phyloP scores from a whole-genome alignment of 2,113 vertebrate species.

The Notothenia rossii region DNA sequence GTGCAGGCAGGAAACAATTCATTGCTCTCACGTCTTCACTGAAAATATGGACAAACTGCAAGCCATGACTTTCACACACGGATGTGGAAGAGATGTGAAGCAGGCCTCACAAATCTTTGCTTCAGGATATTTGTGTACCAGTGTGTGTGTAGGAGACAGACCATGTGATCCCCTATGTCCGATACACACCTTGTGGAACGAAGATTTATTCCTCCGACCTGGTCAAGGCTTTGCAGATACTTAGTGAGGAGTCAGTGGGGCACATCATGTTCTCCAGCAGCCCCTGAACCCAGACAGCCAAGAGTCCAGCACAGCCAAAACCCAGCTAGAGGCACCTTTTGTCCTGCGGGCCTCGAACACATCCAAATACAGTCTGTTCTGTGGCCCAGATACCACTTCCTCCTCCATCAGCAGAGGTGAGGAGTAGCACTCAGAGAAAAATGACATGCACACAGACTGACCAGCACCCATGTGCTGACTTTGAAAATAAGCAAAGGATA shows the following conservation, averaged over 20 bases:
- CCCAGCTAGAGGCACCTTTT: conserved; percentile 75
- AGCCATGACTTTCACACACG: conserved; percentile 64
- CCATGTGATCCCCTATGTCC: conserved; percentile 46
- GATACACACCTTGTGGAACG: conserved; percentile 15
- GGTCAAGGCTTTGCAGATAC: conserved; percentile 30
- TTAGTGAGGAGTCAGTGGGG: conserved; percentile 18
- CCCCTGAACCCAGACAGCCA: conserved; percentile 43
- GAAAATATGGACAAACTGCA: conserved; percentile 53
- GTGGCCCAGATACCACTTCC: conserved; percentile 82
- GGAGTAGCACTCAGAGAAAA: conserved; percentile 37
- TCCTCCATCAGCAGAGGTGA: conserved; percentile 77
- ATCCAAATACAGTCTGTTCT: conserved; percentile 76
- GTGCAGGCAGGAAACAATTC: conserved; percentile 75
- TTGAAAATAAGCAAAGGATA: conserved; percentile 82
- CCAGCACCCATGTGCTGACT: conserved; percentile 82
- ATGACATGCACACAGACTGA: conserved; percentile 81
- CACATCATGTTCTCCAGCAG: conserved; percentile 43
- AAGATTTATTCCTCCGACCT: conserved; percentile 40
- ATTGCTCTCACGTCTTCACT: conserved; percentile 65
- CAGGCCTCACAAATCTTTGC: conserved; percentile 74
- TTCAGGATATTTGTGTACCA: conserved; percentile 45
- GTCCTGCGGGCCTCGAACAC: conserved; percentile 74
- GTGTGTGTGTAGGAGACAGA: conserved; percentile 48
- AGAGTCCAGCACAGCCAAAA: conserved; percentile 35
- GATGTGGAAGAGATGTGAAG: conserved; percentile 63